Evolutionary conservation across 2,797 vertebrate genomes (phyloP), one percentile per base, ranked within the genome.

Genomic region (Myioborus melanocephalus): DNA sequence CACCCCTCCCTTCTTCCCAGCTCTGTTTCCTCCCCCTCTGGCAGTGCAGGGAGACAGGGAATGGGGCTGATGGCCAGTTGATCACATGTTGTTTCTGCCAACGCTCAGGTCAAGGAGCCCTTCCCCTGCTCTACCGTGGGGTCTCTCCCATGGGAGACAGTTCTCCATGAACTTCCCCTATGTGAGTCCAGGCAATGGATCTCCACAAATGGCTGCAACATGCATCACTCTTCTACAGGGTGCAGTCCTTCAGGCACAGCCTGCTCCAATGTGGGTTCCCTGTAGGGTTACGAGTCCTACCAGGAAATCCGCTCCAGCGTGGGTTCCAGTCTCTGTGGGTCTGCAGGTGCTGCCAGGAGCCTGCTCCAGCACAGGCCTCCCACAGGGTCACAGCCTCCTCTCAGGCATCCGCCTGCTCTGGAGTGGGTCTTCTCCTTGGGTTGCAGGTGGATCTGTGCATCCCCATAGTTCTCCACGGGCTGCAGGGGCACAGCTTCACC

Each of bases 41-140:
- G 14, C 20, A 34, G 20, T 30, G 17, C 34, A 69, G 2, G 17
- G 30, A 35, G 14, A 30, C 26, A 61, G 49, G 21, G 26, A 61
- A 30, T 34, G 9, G 17, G 16, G 2, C 1, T 41, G 47, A 34
- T 30, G 17, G 3, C 21, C 55, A 47, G 28, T 14, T 53, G 34
- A 69, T 47, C 72, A 30, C 20, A 1, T 5, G 34, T 14, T 3
- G 7, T 30, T 55, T 55, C 47, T 77, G 8, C 4, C 0, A 1
- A 6, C 6, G 10, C 30, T 69, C 56, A 47, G 26, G n/a, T 10
- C 41, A 5, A 61, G 24, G 56, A 77, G 14, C 8, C 17, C 9
- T 61, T 69, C 9, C 5, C 34, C 30, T 69, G 17, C 56, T 39
- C 6, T 34, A 34, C 11, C 0, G 0, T 30, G 34, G 20, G n/a